phyloP scores from a whole-genome alignment of 2,797 vertebrate genomes.

The Hippopotamyrus pictus region DNA sequence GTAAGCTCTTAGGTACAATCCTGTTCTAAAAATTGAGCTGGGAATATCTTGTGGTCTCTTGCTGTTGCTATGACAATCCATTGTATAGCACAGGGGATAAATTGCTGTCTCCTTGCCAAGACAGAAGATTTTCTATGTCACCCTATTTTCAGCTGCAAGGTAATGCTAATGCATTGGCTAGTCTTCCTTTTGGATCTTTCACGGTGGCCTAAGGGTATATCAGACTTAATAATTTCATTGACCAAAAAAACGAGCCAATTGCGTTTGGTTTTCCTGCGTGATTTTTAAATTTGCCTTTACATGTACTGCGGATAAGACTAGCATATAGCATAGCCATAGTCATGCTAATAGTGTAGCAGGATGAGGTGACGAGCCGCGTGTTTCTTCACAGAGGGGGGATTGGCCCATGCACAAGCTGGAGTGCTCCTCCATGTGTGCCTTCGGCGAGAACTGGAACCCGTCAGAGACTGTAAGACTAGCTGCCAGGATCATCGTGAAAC shows the following conservation, averaged over 20 bases:
- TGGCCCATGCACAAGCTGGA: conserved; percentile 95
- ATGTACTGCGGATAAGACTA: not conserved
- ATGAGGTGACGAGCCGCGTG: not conserved
- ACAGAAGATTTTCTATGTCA: conserved; percentile 25
- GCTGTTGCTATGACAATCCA: conserved; percentile 39
- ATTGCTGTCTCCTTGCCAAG: conserved; percentile 31
- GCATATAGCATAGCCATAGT: not conserved
- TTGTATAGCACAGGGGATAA: conserved; percentile 27
- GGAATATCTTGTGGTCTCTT: not conserved
- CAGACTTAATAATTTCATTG: conserved; percentile 18
- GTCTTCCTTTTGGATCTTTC: conserved; percentile 21
- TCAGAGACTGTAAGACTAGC: conserved; percentile 91
- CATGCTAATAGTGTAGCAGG: not conserved
- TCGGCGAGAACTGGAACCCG: conserved; percentile 91
- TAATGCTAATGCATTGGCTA: conserved; percentile 10
- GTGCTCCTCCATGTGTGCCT: conserved; percentile 84
- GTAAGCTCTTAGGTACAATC: conserved; percentile 23
- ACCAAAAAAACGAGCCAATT: conserved; percentile 8
- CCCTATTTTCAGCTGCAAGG: conserved; percentile 14
- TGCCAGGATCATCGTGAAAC: conserved; percentile 86
- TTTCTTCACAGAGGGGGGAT: conserved; percentile 73
- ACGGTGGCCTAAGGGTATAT: not conserved
- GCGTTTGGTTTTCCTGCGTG: not conserved
- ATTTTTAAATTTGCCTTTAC: not conserved
- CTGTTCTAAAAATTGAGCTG: conserved; percentile 27